Evolutionary conservation across 2,888 invertebrate species (phyloP), one percentile per base, ranked within the genome.

Genomic region (Lissocephala sabroskyi): DNA sequence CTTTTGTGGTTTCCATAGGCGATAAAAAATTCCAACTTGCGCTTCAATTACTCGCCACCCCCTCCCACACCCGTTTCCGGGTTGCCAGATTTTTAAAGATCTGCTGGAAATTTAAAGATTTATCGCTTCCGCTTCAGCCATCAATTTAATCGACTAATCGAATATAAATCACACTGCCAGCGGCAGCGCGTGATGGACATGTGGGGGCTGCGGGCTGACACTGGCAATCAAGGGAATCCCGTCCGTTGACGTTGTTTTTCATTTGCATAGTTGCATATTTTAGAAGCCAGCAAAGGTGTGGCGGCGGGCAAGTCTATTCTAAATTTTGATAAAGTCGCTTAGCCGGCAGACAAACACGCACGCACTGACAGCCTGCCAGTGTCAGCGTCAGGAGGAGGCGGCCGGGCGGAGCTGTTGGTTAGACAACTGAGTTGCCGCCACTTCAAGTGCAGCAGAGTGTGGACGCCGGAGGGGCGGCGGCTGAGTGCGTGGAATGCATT

Each of bases 401-500:
- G n/a, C 4, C 3, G 23, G 7, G 23, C 23, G 4, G 23, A 23
- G 23, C 3, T n/a, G n/a, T n/a, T n/a, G n/a, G n/a, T 23, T 7
- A 17, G 19, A 26, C 41, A 43, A 35, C 28, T n/a, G n/a, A 44
- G 17, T 10, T 26, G 26, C 36, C 23, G n/a, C 37, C 26, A 37
- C 44, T 18, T 16, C 10, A 19, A 39, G 3, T 14, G 17, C 14
- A 14, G 14, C 7, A 47, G 58, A 30, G 23, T 16, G 9, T 53
- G 51, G 53, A 49, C 46, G 52, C 50, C 47, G 53, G 54, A 56
- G 54, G 39, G 48, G 58, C 49, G 45, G 58, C 51, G 48, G 49
- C 62, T 56, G 61, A 65, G 59, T 65, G 65, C 60, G 62, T 71
- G 61, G 60, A 68, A 65, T 73, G 76, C 71, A 73, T 71, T 68